Evolutionary conservation across 1,140 invertebrate genomes (phyloP).

Genomic region (Meloidogyne hapla): DNA sequence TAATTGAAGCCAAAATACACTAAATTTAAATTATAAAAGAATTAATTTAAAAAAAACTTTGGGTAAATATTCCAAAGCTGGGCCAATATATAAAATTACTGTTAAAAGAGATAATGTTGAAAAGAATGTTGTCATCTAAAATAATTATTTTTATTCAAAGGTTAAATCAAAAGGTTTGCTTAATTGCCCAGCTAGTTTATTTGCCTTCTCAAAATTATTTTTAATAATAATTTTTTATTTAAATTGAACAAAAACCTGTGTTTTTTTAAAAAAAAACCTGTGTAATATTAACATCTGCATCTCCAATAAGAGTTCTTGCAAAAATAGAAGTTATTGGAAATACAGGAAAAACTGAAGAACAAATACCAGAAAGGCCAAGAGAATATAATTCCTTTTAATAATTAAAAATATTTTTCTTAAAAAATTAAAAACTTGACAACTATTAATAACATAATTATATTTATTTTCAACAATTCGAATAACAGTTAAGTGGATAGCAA

Average conservation of each 20-base stretch:
- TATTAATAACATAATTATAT: constrained; percentile 60
- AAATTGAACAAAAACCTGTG: too few relatives aligned
- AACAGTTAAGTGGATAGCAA: constrained; percentile 61
- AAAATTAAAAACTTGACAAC: constrained; percentile 49
- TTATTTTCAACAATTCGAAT: constrained; percentile 61
- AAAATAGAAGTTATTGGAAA: constrained; percentile 64
- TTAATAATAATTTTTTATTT: too few relatives aligned
- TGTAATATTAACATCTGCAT: constrained; percentile 57
- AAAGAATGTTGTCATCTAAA: constrained; percentile 56
- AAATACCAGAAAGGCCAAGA: constrained; percentile 57
- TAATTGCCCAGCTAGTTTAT: too few relatives aligned
- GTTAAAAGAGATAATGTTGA: constrained; percentile 55
- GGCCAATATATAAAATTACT: constrained; percentile 60
- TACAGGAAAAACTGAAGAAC: constrained; percentile 61
- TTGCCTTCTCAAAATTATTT: too few relatives aligned
- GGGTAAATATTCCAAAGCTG: constrained; percentile 58
- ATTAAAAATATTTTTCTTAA: not conserved
- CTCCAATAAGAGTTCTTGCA: constrained; percentile 56
- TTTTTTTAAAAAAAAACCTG: constrained; percentile 37
- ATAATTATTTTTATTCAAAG: not conserved
- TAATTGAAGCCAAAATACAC: constrained; percentile 60
- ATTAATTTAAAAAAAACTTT: constrained; percentile 38
- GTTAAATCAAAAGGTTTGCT: too few relatives aligned
- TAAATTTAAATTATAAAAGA: constrained; percentile 33
- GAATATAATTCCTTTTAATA: constrained; percentile 56